Conservation (phyloP, 1,140 invertebrate genomes). For the Polypedilum vanderplanki region DNA sequence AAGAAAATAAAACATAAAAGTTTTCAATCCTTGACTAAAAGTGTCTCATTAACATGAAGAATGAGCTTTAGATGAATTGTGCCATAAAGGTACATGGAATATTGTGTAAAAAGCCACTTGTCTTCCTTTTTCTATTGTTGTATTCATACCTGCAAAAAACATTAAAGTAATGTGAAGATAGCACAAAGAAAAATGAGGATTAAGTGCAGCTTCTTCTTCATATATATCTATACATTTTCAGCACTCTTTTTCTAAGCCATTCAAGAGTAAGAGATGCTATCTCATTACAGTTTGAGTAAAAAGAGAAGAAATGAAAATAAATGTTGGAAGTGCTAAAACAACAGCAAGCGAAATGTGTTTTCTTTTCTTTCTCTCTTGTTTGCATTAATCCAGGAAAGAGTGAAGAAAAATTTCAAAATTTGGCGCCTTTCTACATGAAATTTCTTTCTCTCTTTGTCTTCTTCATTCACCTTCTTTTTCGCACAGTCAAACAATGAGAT, state of each 20-base stretch:
- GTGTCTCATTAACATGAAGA: constrained; percentile 25
- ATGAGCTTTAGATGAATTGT: background rate
- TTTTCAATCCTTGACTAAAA: background rate
- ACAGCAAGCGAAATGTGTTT: background rate
- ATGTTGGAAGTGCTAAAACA: background rate
- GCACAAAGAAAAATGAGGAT: background rate
- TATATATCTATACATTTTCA: background rate
- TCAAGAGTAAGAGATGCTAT: background rate
- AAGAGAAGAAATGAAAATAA: background rate
- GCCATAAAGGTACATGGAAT: background rate
- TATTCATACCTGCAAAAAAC: background rate
- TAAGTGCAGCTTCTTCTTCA: constrained; percentile 24
- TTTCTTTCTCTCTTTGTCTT: background rate
- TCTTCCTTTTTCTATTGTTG: background rate
- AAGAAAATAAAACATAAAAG: background rate
- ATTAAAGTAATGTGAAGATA: background rate
- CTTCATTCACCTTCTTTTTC: background rate
- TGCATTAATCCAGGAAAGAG: constrained; percentile 1
- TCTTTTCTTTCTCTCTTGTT: background rate
- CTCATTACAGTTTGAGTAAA: background rate
- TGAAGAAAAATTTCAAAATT: constrained; percentile 8
- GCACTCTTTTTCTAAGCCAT: background rate
- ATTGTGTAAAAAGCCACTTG: background rate
- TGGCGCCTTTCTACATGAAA: background rate
- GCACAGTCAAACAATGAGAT: background rate